Evolutionary conservation across 2,888 invertebrate genomes (phyloP).

Genomic region (Apoderus coryli): DNA sequence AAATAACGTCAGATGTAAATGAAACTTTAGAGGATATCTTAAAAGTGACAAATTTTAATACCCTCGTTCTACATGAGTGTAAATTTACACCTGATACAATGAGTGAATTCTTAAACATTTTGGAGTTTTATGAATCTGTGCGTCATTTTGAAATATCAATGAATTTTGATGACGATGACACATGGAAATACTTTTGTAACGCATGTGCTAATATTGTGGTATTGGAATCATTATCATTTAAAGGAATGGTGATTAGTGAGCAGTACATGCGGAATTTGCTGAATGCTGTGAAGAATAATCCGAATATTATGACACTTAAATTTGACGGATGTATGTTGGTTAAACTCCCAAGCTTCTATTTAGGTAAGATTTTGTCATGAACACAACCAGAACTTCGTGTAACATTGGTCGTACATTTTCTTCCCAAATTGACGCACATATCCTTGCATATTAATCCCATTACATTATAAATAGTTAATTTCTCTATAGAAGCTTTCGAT

Average conservation of each 20-base stretch:
- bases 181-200: slow-evolving; percentile 26
- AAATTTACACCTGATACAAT: slow-evolving; percentile 26
- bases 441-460: too few species aligned
- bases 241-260: slow-evolving; percentile 25
- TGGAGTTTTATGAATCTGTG: slow-evolving; percentile 28
- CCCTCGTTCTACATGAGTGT: slow-evolving; percentile 25
- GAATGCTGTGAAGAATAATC: slow-evolving; percentile 23
- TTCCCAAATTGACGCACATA: too few species aligned
- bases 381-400: too few species aligned
- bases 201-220: slow-evolving; percentile 23
- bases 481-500: too few species aligned
- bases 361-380: slow-evolving; percentile 24
- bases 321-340: slow-evolving; percentile 26
- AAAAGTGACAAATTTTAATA: slow-evolving; percentile 28
- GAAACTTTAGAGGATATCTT: slow-evolving; percentile 29
- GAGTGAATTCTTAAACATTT: slow-evolving; percentile 27
- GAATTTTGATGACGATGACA: slow-evolving; percentile 25
- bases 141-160: slow-evolving; percentile 26
- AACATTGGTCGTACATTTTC: too few species aligned
- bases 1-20: slow-evolving; percentile 27
- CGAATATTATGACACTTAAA: slow-evolving; percentile 25
- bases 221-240: slow-evolving; percentile 25
- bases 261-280: slow-evolving; percentile 25
- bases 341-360: slow-evolving; percentile 26
- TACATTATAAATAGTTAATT: too few species aligned